phyloP scores from a whole-genome alignment of 2,888 invertebrate genomes.

The Hypercompe scribonia region DNA sequence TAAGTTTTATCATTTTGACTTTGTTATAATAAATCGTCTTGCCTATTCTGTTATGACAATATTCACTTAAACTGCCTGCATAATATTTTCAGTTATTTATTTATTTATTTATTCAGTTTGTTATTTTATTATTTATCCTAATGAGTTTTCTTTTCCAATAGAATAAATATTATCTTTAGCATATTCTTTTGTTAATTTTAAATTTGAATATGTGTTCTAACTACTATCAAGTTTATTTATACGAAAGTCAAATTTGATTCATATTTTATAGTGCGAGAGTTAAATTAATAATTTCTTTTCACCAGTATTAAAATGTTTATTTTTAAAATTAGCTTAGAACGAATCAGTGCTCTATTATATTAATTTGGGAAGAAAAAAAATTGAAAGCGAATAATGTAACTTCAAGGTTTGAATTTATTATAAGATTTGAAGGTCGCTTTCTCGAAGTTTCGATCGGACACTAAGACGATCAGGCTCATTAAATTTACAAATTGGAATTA shows the following conservation, averaged over 20 bases:
- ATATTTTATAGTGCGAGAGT: background rate
- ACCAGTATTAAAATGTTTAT: background rate
- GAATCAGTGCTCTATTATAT: background rate
- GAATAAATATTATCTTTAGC: background rate
- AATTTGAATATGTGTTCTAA: background rate
- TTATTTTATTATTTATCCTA: no score
- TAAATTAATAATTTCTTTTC: background rate
- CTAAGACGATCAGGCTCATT: background rate
- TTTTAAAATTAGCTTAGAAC: background rate
- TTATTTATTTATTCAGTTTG: no score
- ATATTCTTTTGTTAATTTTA: background rate
- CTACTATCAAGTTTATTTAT: background rate
- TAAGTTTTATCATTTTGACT: background rate
- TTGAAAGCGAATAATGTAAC: background rate
- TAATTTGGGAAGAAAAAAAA: background rate
- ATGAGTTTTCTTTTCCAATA: background rate
- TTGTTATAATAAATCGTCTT: background rate
- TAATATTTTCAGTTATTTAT: background rate
- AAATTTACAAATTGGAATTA: slow-evolving; percentile 1
- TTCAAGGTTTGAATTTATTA: background rate
- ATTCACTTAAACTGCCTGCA: background rate
- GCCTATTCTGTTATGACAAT: background rate
- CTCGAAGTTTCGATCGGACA: background rate
- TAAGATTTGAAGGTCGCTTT: background rate
- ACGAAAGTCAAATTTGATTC: background rate